A percentile compares a stretch with the other conserved stretches of the same genome.
Conservation (phyloP, 2,888 invertebrate species). For the Melanchra persicariae region DNA sequence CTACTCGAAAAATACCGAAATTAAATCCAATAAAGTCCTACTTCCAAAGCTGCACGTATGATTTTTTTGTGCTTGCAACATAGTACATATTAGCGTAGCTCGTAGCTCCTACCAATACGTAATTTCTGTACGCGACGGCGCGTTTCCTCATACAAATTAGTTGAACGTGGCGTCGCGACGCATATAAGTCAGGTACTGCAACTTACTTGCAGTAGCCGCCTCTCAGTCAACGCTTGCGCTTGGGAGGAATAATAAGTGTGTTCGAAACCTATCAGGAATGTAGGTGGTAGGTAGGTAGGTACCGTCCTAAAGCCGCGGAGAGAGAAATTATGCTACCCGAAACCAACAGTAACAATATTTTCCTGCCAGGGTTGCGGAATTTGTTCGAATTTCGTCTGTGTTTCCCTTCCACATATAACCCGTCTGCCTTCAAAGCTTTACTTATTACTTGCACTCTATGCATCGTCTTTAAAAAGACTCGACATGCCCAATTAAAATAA, state of each 20-base stretch:
- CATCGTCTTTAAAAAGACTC: too few relatives aligned
- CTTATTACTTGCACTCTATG: too few relatives aligned
- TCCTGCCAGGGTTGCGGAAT: too few relatives aligned
- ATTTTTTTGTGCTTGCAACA: constrained; percentile 39
- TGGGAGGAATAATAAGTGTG: constrained; percentile 42
- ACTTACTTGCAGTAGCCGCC: constrained; percentile 38
- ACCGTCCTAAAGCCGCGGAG: background rate
- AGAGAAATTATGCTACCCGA: background rate
- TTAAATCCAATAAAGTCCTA: constrained; percentile 16
- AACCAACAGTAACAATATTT: too few relatives aligned
- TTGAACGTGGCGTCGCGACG: constrained; percentile 32
- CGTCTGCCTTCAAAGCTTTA: too few relatives aligned
- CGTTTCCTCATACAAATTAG: constrained; percentile 54
- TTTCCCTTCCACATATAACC: too few relatives aligned
- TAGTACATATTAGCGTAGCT: constrained; percentile 27
- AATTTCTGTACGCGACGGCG: constrained; percentile 36
- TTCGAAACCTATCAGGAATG: background rate
- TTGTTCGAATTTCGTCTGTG: too few relatives aligned
- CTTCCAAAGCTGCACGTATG: constrained; percentile 18
- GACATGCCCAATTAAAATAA: constrained; percentile 1
- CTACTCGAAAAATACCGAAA: constrained; percentile 4
- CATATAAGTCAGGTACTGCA: constrained; percentile 37
- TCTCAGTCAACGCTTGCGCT: constrained; percentile 28
- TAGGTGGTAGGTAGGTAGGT: background rate
- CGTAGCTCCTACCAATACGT: constrained; percentile 45